Evolutionary conservation across 2,888 invertebrate genomes (phyloP), one percentile per base, ranked within the genome.

Genomic region (Diploptera punctata): DNA sequence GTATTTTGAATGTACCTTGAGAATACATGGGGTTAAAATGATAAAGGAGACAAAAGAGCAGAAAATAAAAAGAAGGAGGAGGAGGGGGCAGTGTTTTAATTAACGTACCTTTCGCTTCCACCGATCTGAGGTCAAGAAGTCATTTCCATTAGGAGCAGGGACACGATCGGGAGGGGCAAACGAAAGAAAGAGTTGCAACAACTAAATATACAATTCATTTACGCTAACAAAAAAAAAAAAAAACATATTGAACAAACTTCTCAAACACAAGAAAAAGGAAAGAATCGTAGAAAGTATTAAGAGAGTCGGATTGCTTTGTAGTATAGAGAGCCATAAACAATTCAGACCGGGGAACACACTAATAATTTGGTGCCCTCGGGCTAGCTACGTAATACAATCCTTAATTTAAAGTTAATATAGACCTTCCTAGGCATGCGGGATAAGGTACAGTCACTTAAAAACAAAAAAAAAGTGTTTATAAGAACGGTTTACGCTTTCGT

Each of bases 61-160:
- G 19, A 49, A 49, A 19, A 4, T 7, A 21, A 21, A 52, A 3
- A 10, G 1, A 52, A 43, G 43, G 10, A 43, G 43, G 43, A 43
- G 43, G 24, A 71, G 43, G 31, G 60, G 68, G 33, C 47, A 54
- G 72, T 68, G 68, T 68, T 68, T 72, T 72, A 72, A 72, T 72
- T 72, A 72, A 61, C 49, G 68, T 52, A 57, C 72, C 65, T 72
- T 68, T 68, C 68, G 68, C 68, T 61, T 68, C 68, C 72, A 26
- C 57, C 68, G 67, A 68, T 47, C 24, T 33, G 62, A 21, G 72
- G 68, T 68, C 49, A 43, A 44, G 60, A 38, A 68, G 72, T 72
- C 72, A 68, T 52, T 68, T 72, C 72, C 68, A 72, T 72, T 72
- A 72, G 47, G n/a, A n/a, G 18, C 33, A 33, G 33, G 10, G 33